phyloP scores from a whole-genome alignment of 2,888 invertebrate species.

The Physocephala rufipes region DNA sequence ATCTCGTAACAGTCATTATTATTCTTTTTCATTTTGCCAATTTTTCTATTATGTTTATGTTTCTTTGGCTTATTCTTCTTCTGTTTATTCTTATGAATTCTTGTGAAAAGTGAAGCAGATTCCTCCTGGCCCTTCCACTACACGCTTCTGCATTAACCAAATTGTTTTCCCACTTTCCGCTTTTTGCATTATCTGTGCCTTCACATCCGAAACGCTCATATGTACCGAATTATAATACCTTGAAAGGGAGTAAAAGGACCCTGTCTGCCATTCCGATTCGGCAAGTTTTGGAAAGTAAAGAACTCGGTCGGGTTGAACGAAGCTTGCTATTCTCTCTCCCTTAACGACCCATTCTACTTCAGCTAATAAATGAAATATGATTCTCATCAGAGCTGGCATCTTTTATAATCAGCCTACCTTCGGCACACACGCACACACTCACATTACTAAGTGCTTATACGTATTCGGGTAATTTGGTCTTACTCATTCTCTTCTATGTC shows the following conservation, averaged over 20 bases:
- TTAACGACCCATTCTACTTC: not conserved
- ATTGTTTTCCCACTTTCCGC: not conserved
- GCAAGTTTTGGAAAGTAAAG: no score
- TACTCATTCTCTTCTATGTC: not conserved
- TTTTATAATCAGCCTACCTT: slow-evolving; percentile 6
- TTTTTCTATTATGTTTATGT: not conserved
- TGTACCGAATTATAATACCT: slow-evolving; percentile 21
- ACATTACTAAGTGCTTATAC: not conserved
- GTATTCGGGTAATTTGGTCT: slow-evolving; percentile 8
- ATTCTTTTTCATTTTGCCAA: no score
- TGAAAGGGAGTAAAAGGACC: slow-evolving; percentile 3
- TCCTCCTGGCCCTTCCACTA: not conserved
- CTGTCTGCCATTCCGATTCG: slow-evolving; percentile 19
- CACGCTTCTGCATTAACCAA: not conserved
- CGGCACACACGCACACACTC: slow-evolving; percentile 14
- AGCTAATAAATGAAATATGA: slow-evolving; percentile 35
- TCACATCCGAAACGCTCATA: slow-evolving; percentile 22
- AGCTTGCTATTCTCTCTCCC: slow-evolving; percentile 4
- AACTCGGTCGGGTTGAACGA: no score
- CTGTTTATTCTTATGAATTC: not conserved
- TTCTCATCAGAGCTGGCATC: slow-evolving; percentile 6
- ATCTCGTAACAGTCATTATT: no score
- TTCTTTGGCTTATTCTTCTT: not conserved
- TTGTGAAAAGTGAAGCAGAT: no score
- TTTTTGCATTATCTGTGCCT: no score